phyloP scores from a whole-genome alignment of 2,888 invertebrate genomes.

The Electrophaes corylata region DNA sequence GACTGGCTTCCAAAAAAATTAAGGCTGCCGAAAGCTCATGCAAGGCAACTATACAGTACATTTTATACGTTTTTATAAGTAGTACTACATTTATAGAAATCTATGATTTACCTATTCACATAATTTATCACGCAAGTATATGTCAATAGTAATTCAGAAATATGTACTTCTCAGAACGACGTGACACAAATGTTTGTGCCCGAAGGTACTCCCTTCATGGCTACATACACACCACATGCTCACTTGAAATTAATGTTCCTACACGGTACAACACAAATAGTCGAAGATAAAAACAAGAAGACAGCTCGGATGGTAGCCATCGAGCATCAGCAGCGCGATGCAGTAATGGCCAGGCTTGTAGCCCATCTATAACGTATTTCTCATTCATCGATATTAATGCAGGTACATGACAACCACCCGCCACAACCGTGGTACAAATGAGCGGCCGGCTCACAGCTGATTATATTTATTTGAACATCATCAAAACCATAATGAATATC shows the following conservation, averaged over 20 bases:
- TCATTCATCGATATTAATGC: slow-evolving; percentile 84
- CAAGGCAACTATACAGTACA: no score
- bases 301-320: slow-evolving; percentile 71
- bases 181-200: no score
- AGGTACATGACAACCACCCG: slow-evolving; percentile 79
- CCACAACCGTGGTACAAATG: slow-evolving; percentile 72
- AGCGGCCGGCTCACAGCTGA: slow-evolving; percentile 71
- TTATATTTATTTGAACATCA: slow-evolving; percentile 80
- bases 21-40: no score
- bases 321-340: slow-evolving; percentile 55
- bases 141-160: no score
- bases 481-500: slow-evolving; percentile 76
- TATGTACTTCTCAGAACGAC: no score
- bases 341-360: slow-evolving; percentile 79
- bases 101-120: no score
- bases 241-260: slow-evolving; percentile 58
- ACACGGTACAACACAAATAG: slow-evolving; percentile 67
- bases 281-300: slow-evolving; percentile 69
- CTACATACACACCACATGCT: slow-evolving; percentile 17
- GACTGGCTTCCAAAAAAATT: no score
- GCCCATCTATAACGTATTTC: slow-evolving; percentile 82
- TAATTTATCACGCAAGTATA: no score
- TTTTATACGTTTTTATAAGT: no score
- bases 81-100: no score
- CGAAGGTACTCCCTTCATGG: not conserved